Percentiles rank a stretch among this genome's conserved stretches.
Conservation (phyloP, 92 coral and sea anemone genomes). For the Heteractis magnifica region DNA sequence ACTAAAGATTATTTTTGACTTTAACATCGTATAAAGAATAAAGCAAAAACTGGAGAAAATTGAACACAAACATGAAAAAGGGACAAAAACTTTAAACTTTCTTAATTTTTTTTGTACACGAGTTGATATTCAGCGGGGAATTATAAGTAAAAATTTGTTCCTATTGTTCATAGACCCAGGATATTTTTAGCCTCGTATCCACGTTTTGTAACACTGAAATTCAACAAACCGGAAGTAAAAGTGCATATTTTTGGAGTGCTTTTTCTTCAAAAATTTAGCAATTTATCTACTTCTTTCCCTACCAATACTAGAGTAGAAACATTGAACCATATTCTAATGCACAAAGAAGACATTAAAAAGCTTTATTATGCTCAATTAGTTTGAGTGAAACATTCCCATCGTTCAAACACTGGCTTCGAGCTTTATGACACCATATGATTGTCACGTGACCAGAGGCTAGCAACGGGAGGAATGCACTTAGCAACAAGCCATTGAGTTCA, state of each 20-base stretch:
- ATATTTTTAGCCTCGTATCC: background rate
- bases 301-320: too few relatives aligned
- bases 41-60: background rate
- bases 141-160: background rate
- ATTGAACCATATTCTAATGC: too few relatives aligned
- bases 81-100: background rate
- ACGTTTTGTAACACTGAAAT: too few relatives aligned
- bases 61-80: background rate
- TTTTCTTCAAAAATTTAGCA: too few relatives aligned
- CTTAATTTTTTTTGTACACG: background rate
- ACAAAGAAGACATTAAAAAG: too few relatives aligned
- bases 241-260: background rate
- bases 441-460: background rate
- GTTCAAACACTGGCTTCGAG: background rate
- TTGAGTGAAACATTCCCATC: too few relatives aligned
- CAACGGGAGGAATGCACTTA: background rate
- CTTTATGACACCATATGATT: background rate
- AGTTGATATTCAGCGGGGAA: background rate
- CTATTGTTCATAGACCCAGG: background rate
- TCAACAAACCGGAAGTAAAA: background rate
- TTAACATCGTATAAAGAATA: background rate
- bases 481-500: conserved; percentile 7
- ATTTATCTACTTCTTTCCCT: too few relatives aligned
- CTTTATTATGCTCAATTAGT: too few relatives aligned
- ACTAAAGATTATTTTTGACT: background rate